phyloP scores from a whole-genome alignment of 1,140 invertebrate species.

The Coelopa frigida region DNA sequence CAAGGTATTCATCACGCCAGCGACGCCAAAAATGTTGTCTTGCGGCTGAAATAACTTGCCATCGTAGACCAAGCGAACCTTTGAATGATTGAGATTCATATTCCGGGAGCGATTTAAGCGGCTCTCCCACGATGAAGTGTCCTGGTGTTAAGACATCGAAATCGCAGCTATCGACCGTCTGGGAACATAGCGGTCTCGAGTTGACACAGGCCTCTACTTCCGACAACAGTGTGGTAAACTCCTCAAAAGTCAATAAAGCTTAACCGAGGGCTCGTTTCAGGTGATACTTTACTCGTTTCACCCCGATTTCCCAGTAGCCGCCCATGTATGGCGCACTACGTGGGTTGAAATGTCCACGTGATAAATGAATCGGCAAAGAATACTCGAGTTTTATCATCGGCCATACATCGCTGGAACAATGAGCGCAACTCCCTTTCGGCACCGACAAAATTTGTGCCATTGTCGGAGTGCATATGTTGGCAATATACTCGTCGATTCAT shows the following conservation, averaged over 20 bases:
- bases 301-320: constrained; percentile 36
- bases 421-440: constrained; percentile 3
- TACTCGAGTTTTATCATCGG: constrained; percentile 4
- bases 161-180: constrained; percentile 25
- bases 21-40: constrained; percentile 36
- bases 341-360: constrained; percentile 14
- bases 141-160: constrained; percentile 26
- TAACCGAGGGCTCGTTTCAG: constrained; percentile 25
- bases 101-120: constrained; percentile 15
- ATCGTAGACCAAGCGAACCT: constrained; percentile 4
- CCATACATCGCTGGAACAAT: constrained; percentile 2
- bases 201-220: constrained; percentile 28
- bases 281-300: constrained; percentile 33
- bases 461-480: not conserved
- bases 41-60: constrained; percentile 15
- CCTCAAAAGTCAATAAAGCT: constrained; percentile 25
- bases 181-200: constrained; percentile 25
- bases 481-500: constrained; percentile 14
- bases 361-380: constrained; percentile 16
- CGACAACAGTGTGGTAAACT: constrained; percentile 23
- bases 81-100: not conserved
- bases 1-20: constrained; percentile 37
- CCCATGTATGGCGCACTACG: constrained; percentile 28
- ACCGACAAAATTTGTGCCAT: constrained; percentile 5
- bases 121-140: constrained; percentile 40